A percentile compares a stretch with the other conserved stretches of the same genome.
phyloP scores from a whole-genome alignment of 2,113 vertebrate genomes.

The Pyxicephalus adspersus region DNA sequence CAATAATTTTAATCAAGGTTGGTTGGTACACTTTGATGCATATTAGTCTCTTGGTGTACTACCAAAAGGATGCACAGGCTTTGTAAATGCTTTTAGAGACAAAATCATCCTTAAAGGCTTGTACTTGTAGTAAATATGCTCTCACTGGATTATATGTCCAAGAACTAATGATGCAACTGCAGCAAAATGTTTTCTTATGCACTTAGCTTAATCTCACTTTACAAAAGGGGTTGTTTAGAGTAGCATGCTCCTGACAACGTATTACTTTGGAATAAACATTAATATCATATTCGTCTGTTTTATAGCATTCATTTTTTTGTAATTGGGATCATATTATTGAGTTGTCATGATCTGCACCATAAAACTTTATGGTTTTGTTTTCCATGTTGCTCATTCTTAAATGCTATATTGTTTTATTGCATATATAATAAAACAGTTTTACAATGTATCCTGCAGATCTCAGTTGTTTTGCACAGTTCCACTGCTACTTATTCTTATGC shows the following conservation, averaged over 20 bases:
- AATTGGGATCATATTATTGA: slow-evolving; percentile 53
- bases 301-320: slow-evolving; percentile 45
- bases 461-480: slow-evolving; percentile 26
- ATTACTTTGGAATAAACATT: slow-evolving; percentile 48
- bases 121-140: slow-evolving; percentile 32
- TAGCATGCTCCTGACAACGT: slow-evolving; percentile 45
- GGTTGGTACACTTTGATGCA: slow-evolving; percentile 19
- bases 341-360: slow-evolving; percentile 46
- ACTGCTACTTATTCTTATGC: background rate
- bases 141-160: slow-evolving; percentile 38
- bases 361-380: slow-evolving; percentile 56
- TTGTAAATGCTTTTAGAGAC: slow-evolving; percentile 19
- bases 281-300: slow-evolving; percentile 43
- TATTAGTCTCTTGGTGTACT: slow-evolving; percentile 28
- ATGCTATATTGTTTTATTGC: slow-evolving; percentile 48
- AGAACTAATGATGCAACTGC: slow-evolving; percentile 39
- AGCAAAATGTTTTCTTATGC: slow-evolving; percentile 42
- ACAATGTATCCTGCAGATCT: slow-evolving; percentile 22
- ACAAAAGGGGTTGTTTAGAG: slow-evolving; percentile 35
- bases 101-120: background rate
- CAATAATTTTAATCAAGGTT: slow-evolving; percentile 35
- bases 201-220: slow-evolving; percentile 37
- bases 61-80: background rate
- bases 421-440: slow-evolving; percentile 9
- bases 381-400: slow-evolving; percentile 46